Evolutionary conservation across 2,797 vertebrate genomes (phyloP), one percentile per base, ranked within the genome.

Genomic region (Petrocephalus sullivani): DNA sequence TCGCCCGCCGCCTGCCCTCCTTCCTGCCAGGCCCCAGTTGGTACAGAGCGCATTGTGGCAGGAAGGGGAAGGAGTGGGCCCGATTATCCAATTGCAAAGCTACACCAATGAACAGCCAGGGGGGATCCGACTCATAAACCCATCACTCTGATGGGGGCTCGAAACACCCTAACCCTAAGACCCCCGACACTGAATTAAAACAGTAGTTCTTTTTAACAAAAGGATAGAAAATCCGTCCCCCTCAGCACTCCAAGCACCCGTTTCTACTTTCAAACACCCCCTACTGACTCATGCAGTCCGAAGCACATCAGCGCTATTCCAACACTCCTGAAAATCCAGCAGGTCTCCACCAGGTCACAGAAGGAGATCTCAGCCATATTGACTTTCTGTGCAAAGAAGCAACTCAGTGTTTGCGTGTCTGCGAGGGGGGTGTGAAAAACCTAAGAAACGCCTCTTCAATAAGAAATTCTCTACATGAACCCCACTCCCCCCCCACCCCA

Each of bases 261-360:
- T 33, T 71, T 37, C 33, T 71, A 33, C 64, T 7, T 51, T 51
- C 49, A 51, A 16, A 56, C 54, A 10, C 54, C 54, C 14, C 54
- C 2, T 56, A 56, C 14, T 14, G 14, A 56, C 54, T 56, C 53
- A 7, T 54, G 53, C 53, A 54, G 53, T 54, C 54, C 9, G 54
- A 12, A 56, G 54, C 54, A 56, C 6, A 7, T 56, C 54, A 56
- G 9, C 14, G 54, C 14, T 56, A 56, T 56, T 56, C 54, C 54
- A 56, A 56, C 14, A 16, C 54, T 71, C 9, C 28, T 33, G n/a
- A 71, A 23, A 28, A 81, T 71, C 57, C 56, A 41, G 56, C 49
- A 19, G 19, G 33, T 84, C 41, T 84, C 33, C 87, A 88, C 88
- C 89, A 93, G 84, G 37, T 41, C 64, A 71, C 28, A 21, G 28